Conservation (phyloP, 2,888 invertebrate genomes). For the Agrotis segetum region DNA sequence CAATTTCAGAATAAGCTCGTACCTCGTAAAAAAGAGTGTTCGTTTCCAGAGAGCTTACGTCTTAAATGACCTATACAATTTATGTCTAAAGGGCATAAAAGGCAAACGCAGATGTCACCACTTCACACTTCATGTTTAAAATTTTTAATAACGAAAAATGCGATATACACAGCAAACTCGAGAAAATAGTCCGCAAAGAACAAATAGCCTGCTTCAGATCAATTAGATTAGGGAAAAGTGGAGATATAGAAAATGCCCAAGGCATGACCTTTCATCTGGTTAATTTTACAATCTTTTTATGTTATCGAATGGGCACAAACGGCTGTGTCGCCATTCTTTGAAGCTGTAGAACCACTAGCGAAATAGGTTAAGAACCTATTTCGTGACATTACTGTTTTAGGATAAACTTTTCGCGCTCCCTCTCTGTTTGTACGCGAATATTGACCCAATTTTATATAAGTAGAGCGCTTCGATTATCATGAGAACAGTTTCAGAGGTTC, state of each 20-base stretch:
- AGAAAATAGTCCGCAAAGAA: conserved; percentile 6
- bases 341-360: conserved; percentile 59
- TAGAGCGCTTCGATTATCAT: conserved; percentile 60
- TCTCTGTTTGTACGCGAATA: conserved; percentile 66
- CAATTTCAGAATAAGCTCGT: conserved; percentile 65
- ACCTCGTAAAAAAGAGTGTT: conserved; percentile 63
- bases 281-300: conserved; percentile 61
- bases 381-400: conserved; percentile 67
- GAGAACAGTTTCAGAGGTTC: conserved; percentile 32
- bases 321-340: conserved; percentile 49
- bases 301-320: conserved; percentile 61
- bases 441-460: conserved; percentile 69
- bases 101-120: conserved; percentile 49
- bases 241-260: conserved; percentile 27
- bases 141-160: conserved; percentile 6
- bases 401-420: conserved; percentile 67
- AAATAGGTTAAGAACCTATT: conserved; percentile 71
- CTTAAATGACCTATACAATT: conserved; percentile 64
- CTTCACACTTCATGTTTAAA: conserved; percentile 43
- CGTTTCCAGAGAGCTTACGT: conserved; percentile 62
- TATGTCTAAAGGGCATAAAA: conserved; percentile 64
- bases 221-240: conserved; percentile 39
- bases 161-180: background rate
- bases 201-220: conserved; percentile 14
- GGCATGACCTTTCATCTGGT: conserved; percentile 25